phyloP scores from a whole-genome alignment of 2,797 vertebrate species.

The Halcyon leucocephala region DNA sequence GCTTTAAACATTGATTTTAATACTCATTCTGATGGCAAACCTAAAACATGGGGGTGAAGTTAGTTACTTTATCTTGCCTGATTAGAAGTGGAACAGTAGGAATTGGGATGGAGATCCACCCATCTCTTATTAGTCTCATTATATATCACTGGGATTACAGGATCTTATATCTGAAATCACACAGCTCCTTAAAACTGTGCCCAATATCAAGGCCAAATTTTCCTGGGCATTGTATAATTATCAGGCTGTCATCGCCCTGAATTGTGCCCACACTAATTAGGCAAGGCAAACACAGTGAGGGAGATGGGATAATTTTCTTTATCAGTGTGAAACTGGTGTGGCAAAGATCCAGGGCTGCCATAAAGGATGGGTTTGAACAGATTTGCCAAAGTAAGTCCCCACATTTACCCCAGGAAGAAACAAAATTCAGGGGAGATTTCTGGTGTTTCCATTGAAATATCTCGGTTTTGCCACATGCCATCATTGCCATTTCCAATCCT shows the following conservation, averaged over 20 bases:
- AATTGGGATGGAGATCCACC: conserved; percentile 30
- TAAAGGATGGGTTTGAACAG: not conserved
- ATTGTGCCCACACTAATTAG: conserved; percentile 45
- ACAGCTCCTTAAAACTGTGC: not conserved
- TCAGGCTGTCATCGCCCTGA: not conserved
- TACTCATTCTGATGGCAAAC: not conserved
- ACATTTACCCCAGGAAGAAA: not conserved
- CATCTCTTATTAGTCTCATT: conserved; percentile 49
- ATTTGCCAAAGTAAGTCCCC: not conserved
- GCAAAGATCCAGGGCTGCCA: not conserved
- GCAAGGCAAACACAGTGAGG: not conserved
- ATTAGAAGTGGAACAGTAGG: not conserved
- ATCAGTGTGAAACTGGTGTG: not conserved
- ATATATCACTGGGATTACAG: not conserved
- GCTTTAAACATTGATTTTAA: not conserved
- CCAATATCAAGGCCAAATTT: not conserved
- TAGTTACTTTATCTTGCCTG: not conserved
- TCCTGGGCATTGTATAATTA: conserved; percentile 35
- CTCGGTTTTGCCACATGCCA: rapidly evolving
- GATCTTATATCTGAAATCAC: not conserved
- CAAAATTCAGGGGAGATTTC: not conserved
- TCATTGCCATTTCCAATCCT: not conserved
- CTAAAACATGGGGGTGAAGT: not conserved
- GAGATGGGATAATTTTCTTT: not conserved
- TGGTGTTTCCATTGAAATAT: not conserved